A percentile compares a stretch with the other conserved stretches of the same genome.
Evolutionary conservation across 2,113 vertebrate genomes (phyloP).

Genomic region (Heterochromis multidens): DNA sequence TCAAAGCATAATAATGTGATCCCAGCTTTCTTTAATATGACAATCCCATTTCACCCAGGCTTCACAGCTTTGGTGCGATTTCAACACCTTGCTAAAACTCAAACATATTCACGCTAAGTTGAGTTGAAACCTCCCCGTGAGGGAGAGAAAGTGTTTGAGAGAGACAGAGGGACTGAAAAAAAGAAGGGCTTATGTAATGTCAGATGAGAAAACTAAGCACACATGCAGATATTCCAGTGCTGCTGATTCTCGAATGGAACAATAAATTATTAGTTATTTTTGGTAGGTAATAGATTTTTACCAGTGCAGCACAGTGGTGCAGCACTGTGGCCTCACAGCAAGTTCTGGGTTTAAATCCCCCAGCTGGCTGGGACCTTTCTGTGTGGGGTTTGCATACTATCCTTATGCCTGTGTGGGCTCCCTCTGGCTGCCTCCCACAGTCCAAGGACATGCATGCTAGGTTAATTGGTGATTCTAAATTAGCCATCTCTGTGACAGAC

Average conservation of each 20-base stretch:
- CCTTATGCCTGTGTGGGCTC: neutral
- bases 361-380: neutral
- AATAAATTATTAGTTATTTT: neutral
- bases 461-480: neutral
- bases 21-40: conserved; percentile 25
- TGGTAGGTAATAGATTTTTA: neutral
- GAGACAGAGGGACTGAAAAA: conserved; percentile 1
- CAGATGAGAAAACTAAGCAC: conserved; percentile 21
- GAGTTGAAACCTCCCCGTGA: conserved; percentile 31
- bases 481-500: neutral
- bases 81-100: conserved; percentile 45
- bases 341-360: neutral
- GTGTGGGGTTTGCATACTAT: neutral
- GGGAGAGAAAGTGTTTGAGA: neutral
- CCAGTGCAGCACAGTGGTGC: neutral
- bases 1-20: conserved; percentile 43
- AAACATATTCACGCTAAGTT: conserved; percentile 12
- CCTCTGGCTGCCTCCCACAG: neutral
- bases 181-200: conserved; percentile 26
- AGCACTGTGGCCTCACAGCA: accelerated
- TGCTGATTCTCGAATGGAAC: neutral
- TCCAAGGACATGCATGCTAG: neutral
- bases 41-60: conserved; percentile 29
- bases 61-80: conserved; percentile 14
- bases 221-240: conserved; percentile 6